Percentiles rank a stretch among this genome's conserved stretches.
These are phyloP conservation scores for Lepisosteus osseus DNA, from an alignment of 2,113 vertebrate genomes.

Conservation along the genomic window DNA sequence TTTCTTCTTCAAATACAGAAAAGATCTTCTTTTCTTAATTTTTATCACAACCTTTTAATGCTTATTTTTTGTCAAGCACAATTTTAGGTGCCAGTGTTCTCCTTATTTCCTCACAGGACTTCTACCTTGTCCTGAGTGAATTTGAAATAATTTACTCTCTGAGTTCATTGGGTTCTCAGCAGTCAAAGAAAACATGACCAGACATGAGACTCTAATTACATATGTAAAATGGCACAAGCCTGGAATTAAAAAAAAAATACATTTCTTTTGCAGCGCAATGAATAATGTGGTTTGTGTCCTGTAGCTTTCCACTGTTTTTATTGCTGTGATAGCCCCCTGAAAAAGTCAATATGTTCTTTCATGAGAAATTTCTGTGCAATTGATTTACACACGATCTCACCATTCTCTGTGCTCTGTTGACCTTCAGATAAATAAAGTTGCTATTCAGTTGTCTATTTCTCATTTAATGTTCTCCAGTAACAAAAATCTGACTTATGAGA, in stretches of 20 bases:
- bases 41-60: too few relatives aligned
- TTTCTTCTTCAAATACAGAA: too few relatives aligned
- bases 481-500: not conserved
- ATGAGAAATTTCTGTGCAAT: not conserved
- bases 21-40: too few relatives aligned
- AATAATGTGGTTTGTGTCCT: not conserved
- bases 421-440: constrained; percentile 2
- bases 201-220: not conserved
- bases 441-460: not conserved
- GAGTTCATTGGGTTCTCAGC: not conserved
- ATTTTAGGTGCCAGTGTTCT: too few relatives aligned
- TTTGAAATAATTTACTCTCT: not conserved
- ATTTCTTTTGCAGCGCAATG: not conserved
- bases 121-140: too few relatives aligned
- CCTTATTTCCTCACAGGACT: too few relatives aligned
- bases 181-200: not conserved
- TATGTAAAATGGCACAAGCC: not conserved
- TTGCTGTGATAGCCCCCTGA: not conserved
- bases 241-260: not conserved
- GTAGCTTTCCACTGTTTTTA: not conserved
- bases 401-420: not conserved
- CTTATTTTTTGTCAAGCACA: too few relatives aligned
- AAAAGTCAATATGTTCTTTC: not conserved
- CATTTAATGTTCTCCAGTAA: not conserved
- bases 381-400: not conserved